Evolutionary conservation across 2,113 vertebrate genomes (phyloP).

Genomic region (Alouatta palliata): DNA sequence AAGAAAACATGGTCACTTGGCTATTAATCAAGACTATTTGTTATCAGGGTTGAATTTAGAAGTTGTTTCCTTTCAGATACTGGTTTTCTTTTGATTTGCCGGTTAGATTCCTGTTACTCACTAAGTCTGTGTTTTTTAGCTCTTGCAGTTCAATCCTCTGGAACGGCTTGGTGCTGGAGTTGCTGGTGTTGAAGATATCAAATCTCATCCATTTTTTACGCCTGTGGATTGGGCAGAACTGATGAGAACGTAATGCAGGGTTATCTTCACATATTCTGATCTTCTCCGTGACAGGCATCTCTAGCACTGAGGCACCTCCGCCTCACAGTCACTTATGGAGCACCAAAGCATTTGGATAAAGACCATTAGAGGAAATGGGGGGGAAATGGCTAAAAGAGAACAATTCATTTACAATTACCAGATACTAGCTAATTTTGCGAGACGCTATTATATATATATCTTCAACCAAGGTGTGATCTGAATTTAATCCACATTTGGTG

Average conservation of each 20-base stretch:
- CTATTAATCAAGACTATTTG: neutral
- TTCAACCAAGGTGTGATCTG: conserved; percentile 54
- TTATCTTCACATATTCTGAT: conserved; percentile 64
- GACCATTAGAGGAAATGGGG: conserved; percentile 44
- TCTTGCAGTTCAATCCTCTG: conserved; percentile 96
- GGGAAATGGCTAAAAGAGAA: conserved; percentile 30
- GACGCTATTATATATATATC: neutral
- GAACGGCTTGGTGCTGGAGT: conserved; percentile 96
- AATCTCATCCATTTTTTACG: conserved; percentile 97
- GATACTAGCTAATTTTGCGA: conserved; percentile 55
- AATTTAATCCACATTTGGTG: conserved; percentile 46
- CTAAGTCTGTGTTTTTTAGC: conserved; percentile 82
- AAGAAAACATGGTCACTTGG: neutral
- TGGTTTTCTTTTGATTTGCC: neutral
- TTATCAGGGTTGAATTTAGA: neutral
- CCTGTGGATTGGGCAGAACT: conserved; percentile 90
- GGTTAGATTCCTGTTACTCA: conserved; percentile 67
- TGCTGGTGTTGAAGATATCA: conserved; percentile 96
- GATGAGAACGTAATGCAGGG: conserved; percentile 51
- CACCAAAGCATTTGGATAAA: neutral
- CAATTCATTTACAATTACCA: conserved; percentile 44
- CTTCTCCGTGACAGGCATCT: conserved; percentile 35
- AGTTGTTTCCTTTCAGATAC: neutral
- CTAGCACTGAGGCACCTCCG: conserved; percentile 53
- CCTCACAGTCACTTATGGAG: neutral